phyloP scores from a whole-genome alignment of 2,113 vertebrate species.

The Poeciliopsis retropinna region DNA sequence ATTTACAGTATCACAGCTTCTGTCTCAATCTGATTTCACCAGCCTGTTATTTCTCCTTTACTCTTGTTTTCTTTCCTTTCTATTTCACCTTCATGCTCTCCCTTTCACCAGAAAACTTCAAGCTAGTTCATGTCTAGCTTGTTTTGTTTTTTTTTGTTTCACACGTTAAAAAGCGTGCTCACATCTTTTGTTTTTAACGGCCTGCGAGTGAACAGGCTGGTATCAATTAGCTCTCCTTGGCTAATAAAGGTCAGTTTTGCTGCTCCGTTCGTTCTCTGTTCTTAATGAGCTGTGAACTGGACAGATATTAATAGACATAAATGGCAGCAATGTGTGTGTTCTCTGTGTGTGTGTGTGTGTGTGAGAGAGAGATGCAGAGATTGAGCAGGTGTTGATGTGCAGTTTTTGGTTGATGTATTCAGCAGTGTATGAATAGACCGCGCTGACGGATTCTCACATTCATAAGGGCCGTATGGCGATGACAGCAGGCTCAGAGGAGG shows the following conservation, averaged over 20 bases:
- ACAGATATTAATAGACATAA: conserved; percentile 53
- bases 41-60: neutral
- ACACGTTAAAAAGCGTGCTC: conserved; percentile 16
- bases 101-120: neutral
- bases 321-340: conserved; percentile 12
- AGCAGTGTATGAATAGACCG: conserved; percentile 57
- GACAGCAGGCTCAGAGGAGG: conserved; percentile 22
- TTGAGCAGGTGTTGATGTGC: conserved; percentile 48
- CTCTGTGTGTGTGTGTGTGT: conserved; percentile 5
- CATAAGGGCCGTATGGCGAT: conserved; percentile 10
- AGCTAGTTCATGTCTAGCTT: neutral
- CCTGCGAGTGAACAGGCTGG: neutral
- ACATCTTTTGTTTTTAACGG: conserved; percentile 6
- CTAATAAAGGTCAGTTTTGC: conserved; percentile 49
- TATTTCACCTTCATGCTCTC: neutral
- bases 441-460: conserved; percentile 48
- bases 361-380: conserved; percentile 30
- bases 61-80: neutral
- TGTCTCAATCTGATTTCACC: neutral
- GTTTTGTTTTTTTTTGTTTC: neutral
- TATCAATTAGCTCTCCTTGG: conserved; percentile 42
- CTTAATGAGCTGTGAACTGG: conserved; percentile 42
- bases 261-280: conserved; percentile 25
- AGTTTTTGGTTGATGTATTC: conserved; percentile 33
- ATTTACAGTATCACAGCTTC: conserved; percentile 19